A percentile compares a stretch with the other conserved stretches of the same genome.
Evolutionary conservation across 2,888 invertebrate genomes (phyloP).

Genomic region (Metacarcinus magister): DNA sequence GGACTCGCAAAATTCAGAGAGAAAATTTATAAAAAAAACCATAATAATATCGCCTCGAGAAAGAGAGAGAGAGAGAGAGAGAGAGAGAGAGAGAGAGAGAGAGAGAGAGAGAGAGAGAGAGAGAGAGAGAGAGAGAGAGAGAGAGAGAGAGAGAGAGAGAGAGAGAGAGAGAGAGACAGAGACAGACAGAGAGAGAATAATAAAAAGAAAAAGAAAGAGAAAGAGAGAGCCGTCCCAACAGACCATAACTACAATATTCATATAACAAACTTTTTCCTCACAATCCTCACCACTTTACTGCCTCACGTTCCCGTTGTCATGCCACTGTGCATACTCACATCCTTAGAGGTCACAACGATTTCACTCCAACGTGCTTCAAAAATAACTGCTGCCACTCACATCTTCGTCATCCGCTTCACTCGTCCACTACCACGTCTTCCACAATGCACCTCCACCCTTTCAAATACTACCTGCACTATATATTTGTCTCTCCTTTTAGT

Average conservation of each 20-base stretch:
- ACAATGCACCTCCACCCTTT: not conserved
- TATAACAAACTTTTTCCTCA: not conserved
- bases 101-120: too few relatives aligned
- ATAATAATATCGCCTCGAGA: too few relatives aligned
- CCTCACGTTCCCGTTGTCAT: not conserved
- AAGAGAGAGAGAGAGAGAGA: too few relatives aligned
- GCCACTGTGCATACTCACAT: not conserved
- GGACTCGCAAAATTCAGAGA: too few relatives aligned
- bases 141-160: not conserved
- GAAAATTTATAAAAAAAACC: too few relatives aligned
- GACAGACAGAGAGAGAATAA: too few relatives aligned
- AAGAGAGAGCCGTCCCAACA: not conserved
- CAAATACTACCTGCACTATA: not conserved
- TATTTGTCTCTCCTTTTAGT: not conserved
- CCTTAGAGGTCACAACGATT: not conserved
- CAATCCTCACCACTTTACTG: not conserved
- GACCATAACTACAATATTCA: not conserved
- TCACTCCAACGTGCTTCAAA: not conserved
- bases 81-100: too few relatives aligned
- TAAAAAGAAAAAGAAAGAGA: too few relatives aligned
- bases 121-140: not conserved
- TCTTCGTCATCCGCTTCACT: not conserved
- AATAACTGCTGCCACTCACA: not conserved
- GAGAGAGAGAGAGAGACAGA: not conserved
- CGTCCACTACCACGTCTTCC: not conserved